phyloP scores from a whole-genome alignment of 2,113 vertebrate genomes.

The Esox niger region DNA sequence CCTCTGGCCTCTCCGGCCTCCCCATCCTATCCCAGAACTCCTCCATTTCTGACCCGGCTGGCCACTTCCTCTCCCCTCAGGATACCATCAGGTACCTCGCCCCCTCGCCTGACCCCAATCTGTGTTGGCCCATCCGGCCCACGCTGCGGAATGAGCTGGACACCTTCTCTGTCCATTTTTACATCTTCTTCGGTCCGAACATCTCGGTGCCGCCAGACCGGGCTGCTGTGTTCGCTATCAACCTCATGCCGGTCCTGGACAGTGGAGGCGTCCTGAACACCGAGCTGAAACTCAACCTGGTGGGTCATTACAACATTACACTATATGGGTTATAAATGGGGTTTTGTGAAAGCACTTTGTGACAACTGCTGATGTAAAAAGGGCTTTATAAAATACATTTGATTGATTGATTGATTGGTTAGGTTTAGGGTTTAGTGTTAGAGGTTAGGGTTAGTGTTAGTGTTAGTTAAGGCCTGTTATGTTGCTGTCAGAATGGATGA shows the following conservation, averaged over 20 bases:
- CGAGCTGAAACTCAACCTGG: constrained; percentile 92
- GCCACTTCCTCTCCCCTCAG: constrained; percentile 44
- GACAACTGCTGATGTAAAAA: no score
- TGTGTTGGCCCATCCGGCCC: constrained; percentile 92
- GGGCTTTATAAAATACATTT: no score
- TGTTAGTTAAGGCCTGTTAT: no score
- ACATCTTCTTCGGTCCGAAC: constrained; percentile 96
- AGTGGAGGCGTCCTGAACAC: constrained; percentile 93
- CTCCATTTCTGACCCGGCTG: background rate
- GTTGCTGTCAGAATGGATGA: no score
- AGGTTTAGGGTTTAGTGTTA: no score
- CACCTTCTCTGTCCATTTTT: constrained; percentile 98
- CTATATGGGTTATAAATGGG: no score
- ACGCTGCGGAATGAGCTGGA: constrained; percentile 96
- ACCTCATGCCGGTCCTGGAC: constrained; percentile 92
- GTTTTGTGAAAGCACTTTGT: no score
- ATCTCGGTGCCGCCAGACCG: constrained; percentile 86
- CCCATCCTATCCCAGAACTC: constrained; percentile 45
- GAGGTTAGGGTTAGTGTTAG: no score
- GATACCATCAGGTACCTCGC: constrained; percentile 66
- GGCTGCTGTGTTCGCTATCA: constrained; percentile 88
- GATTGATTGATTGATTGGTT: no score
- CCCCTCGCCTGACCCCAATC: constrained; percentile 58
- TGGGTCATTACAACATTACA: constrained; percentile 69
- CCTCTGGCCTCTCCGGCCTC: constrained; percentile 61